Evolutionary conservation across 2,113 vertebrate genomes (phyloP).

Genomic region (Dromaius novaehollandiae): DNA sequence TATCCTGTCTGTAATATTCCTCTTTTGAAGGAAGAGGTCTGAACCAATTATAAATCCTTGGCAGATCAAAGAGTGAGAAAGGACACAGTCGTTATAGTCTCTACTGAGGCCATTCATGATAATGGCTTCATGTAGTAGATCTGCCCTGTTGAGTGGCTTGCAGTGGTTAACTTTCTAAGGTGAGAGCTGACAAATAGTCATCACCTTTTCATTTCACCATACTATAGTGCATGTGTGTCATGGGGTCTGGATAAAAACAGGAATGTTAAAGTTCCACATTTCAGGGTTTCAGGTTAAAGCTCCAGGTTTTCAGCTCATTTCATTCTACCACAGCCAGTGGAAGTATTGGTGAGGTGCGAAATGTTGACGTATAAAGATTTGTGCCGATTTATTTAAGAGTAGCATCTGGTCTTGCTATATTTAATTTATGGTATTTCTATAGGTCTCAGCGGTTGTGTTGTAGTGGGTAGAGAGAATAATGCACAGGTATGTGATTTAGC

Average conservation of each 20-base stretch:
- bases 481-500: background rate
- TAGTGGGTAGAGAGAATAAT: background rate
- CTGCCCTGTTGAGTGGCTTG: background rate
- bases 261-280: background rate
- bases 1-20: background rate
- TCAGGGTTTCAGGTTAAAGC: background rate
- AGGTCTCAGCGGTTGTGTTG: background rate
- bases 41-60: background rate
- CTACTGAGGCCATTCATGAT: background rate
- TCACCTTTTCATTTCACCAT: background rate
- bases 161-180: background rate
- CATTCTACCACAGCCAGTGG: background rate
- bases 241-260: background rate
- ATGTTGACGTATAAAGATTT: background rate
- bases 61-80: background rate
- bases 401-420: background rate
- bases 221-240: accelerated
- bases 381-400: background rate
- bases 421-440: background rate
- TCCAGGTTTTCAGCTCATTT: background rate
- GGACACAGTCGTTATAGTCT: background rate
- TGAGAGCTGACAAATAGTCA: background rate
- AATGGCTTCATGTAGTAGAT: background rate
- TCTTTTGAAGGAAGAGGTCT: background rate
- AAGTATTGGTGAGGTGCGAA: background rate